Evolutionary conservation across 30 jellyfish, hydroid and myxozoan genomes (phyloP), one percentile per base, ranked within the genome.

Genomic region (Cassiopea andromeda): DNA sequence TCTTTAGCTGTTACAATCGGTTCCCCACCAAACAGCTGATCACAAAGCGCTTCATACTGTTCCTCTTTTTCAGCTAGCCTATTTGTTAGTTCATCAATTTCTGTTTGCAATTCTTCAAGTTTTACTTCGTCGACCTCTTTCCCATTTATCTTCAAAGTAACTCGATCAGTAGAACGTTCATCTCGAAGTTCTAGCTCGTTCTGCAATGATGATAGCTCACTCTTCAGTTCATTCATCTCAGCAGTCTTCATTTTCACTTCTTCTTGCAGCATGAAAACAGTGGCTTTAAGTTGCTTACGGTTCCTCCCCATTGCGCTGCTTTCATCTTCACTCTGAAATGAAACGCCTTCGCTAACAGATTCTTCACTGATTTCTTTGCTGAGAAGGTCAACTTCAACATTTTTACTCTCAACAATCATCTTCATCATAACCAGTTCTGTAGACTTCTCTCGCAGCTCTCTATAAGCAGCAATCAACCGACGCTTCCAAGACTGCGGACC

Each of bases 381-480:
- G 79, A 85, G 81, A 58, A 70, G 80, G 46, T 82, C 97, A 46
- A 93, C 67, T 73, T 94, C 98, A 9, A 73, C 80, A 60, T 81
- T 82, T 83, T 90, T 87, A 46, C 91, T 80, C 50, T 88, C 97
- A 14, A 94, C 46, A 7, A 76, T 85, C 97, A 94, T 89, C 84
- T 92, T 87, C 75, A 94, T 79, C 46, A 88, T 69, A 2, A 92
- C 93, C 8, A 94, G 74, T 61, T 94, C 98, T 7, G 91, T 73
- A 1, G 97, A 90, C 59, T 90, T 94, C 75, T 94, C 98, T 46
- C 94, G 69, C 58, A 94, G 70, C 44, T 94, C 98, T 87, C 96
- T 82, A 60, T 90, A 94, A 2, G 98, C 92, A 1, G 89, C 90
- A 12, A 78, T 75, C 44, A 94, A 70, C 44, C 94, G 90, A 1